Base-by-base conservation (phyloP, 2,888 invertebrate genomes). In the Euclidia mi region DNA sequence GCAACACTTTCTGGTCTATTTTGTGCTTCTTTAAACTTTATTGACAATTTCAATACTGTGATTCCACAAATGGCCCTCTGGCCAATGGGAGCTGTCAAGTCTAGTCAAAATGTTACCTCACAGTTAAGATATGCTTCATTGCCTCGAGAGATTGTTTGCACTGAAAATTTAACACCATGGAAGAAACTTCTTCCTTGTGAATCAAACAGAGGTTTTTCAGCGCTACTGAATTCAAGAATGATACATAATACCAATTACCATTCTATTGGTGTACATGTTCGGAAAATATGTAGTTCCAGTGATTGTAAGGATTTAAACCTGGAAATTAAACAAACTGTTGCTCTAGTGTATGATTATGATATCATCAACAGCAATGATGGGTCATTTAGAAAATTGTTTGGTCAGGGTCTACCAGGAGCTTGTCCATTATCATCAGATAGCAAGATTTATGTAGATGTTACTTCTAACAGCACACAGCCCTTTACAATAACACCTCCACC, bases 161-260 rank as follows among this genome's bases (percentile, higher is more conserved):
- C 99, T 0, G 99, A 99, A 94, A 99, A 99, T 94, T 94, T 99
- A 76, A 99, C 99, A 10, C 99, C 99, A 0, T 99, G 99, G 97
- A 98, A 99, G 81, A 99, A 99, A 86, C 93, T 99, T 2, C 89
- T 99, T 40, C 99, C 99, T 0, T 99, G 99, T 91, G 97, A 98
- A 88, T 97, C 97, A n/a, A 97, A 96, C 86, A 96, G 96, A 79
- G 99, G 99, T 1, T 95, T 99, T 71, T 97, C 98, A 11, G 96
- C 98, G 0, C 90, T 99, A 45, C 95, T 99, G 2, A 98, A 98
- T 88, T 98, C 99, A 0, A 97, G 98, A 48, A 96, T 97, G 85
- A 97, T 99, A 51, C 98, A 99, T 85, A 98, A 98, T 82, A 98
- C 98, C 1, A 97, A 98, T 80, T 99, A 98, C 84, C 98, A 99